Conservation (phyloP, 2,113 vertebrate genomes). For the Tiliqua scincoides region DNA sequence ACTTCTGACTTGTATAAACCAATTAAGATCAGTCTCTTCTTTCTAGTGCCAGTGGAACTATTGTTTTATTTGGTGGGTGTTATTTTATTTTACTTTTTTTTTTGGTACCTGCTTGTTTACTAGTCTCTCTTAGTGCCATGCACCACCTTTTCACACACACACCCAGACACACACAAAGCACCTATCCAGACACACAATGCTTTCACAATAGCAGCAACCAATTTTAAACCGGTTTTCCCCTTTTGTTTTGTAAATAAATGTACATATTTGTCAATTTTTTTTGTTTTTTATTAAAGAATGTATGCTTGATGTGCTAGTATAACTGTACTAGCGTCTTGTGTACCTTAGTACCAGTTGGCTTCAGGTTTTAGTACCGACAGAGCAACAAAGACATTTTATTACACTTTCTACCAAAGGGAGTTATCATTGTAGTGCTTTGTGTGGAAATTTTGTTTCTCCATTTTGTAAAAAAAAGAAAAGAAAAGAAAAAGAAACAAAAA, state of each 20-base stretch:
- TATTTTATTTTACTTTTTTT: neutral
- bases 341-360: slow-evolving; percentile 79
- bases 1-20: slow-evolving; percentile 55
- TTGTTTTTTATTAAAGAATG: slow-evolving; percentile 78
- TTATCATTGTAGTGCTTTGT: slow-evolving; percentile 82
- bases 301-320: slow-evolving; percentile 84
- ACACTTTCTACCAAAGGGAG: slow-evolving; percentile 86
- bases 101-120: slow-evolving; percentile 81
- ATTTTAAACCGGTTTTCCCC: slow-evolving; percentile 74
- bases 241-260: slow-evolving; percentile 81
- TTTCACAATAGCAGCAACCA: neutral
- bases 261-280: slow-evolving; percentile 81
- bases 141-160: slow-evolving; percentile 77
- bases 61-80: slow-evolving; percentile 21
- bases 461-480: slow-evolving; percentile 61
- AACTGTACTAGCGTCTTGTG: slow-evolving; percentile 82
- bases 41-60: slow-evolving; percentile 81
- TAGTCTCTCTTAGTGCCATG: slow-evolving; percentile 81
- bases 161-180: slow-evolving; percentile 54
- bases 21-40: slow-evolving; percentile 74
- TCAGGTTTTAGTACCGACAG: slow-evolving; percentile 76
- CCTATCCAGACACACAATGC: slow-evolving; percentile 53
- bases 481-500: neutral
- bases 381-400: slow-evolving; percentile 75
- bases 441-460: slow-evolving; percentile 75